phyloP scores from a whole-genome alignment of 2,888 invertebrate species.

The Melanotus villosus region DNA sequence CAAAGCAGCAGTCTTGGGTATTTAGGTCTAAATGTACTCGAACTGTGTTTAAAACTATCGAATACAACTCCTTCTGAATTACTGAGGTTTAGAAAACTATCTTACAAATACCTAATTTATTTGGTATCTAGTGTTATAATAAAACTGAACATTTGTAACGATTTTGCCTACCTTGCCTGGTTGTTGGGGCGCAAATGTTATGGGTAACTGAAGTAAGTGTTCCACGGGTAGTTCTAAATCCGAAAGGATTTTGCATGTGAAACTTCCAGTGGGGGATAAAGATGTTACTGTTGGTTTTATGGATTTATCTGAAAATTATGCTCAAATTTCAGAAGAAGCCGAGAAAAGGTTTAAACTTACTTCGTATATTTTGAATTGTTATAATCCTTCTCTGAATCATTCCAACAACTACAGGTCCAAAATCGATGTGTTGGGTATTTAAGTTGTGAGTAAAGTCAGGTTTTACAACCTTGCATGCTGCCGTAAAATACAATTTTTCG shows the following conservation, averaged over 20 bases:
- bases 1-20: slow-evolving; percentile 58
- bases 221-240: slow-evolving; percentile 48
- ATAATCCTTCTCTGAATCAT: slow-evolving; percentile 46
- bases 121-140: no score
- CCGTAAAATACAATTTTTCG: slow-evolving; percentile 51
- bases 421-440: slow-evolving; percentile 54
- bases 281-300: slow-evolving; percentile 45
- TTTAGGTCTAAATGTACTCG: slow-evolving; percentile 60
- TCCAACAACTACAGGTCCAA: slow-evolving; percentile 54
- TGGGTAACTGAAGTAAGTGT: slow-evolving; percentile 53
- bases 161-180: no score
- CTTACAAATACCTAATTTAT: no score
- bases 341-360: no score
- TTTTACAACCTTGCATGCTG: slow-evolving; percentile 53
- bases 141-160: no score
- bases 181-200: slow-evolving; percentile 55
- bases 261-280: slow-evolving; percentile 48
- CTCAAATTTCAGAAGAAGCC: neutral
- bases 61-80: slow-evolving; percentile 50
- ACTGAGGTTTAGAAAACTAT: no score
- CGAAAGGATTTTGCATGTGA: slow-evolving; percentile 42
- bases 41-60: slow-evolving; percentile 51
- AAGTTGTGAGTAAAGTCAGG: slow-evolving; percentile 58
- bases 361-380: slow-evolving; percentile 54
- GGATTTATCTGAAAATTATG: slow-evolving; percentile 38